Evolutionary conservation across 2,888 invertebrate genomes (phyloP), one percentile per base, ranked within the genome.

Genomic region (Coelogynopora nodosa): DNA sequence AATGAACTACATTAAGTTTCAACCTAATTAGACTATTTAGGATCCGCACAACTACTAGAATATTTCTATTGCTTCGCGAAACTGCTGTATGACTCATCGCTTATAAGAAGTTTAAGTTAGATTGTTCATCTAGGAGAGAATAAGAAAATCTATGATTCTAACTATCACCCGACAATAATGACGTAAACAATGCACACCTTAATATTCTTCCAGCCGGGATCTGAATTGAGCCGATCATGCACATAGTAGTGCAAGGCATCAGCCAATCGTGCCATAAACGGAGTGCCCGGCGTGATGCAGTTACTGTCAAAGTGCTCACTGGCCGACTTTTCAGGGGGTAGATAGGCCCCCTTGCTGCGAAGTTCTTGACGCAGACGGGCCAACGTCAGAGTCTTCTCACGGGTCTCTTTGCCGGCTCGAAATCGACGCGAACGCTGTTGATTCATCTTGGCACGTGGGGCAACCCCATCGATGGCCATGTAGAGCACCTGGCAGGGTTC

Each of bases 401-500:
- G 94, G 0, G 95, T 94, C 92, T 99, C 99, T 91, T 99, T 98
- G 0, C 98, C 96, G 0, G 98, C 97, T 84, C 99, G 94, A 92
- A 99, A 99, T 89, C 98, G 94, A 89, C 99, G 94, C 0, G 98
- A 98, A 87, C 99, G 94, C 91, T 99, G 99, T 91, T 99, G 99
- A 93, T 99, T 99, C 99, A 99, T 99, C 93, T 99, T 99, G 0
- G 99, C 99, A 90, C 98, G 93, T 0, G 99, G 97, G 0, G 98
- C 98, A 89, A 99, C 98, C 27, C 99, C 99, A 93, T 99, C 99
- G 92, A 99, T 98, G 85, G 99, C 99, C 98, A 99, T 98, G 92
- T 99, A 99, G 88, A 99, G 93, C 81, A 99, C 89, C n/a, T n/a
- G n/a, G n/a, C n/a, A n/a, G n/a, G n/a, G n/a, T n/a, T n/a, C n/a